phyloP scores from a whole-genome alignment of 2,888 invertebrate species.

The Gortyna flavago region DNA sequence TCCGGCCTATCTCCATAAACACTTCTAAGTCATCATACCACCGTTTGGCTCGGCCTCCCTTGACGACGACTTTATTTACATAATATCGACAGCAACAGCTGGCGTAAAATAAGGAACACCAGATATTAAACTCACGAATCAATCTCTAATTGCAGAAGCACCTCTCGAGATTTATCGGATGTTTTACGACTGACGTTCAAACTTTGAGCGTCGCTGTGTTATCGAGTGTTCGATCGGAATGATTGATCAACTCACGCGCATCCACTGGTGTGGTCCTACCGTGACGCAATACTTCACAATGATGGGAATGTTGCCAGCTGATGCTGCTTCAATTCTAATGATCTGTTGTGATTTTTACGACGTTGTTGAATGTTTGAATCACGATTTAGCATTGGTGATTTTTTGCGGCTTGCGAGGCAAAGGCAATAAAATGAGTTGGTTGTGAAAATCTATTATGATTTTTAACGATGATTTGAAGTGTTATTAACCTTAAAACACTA shows the following conservation, averaged over 20 bases:
- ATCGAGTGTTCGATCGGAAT: constrained; percentile 70
- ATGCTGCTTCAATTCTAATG: constrained; percentile 55
- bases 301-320: constrained; percentile 57
- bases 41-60: background rate
- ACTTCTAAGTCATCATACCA: background rate
- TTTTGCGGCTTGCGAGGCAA: background rate
- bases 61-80: background rate
- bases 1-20: background rate
- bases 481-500: background rate
- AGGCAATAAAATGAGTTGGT: constrained; percentile 1
- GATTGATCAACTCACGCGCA: constrained; percentile 74
- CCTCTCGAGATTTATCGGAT: constrained; percentile 20
- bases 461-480: background rate
- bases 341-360: constrained; percentile 47
- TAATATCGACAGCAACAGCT: background rate
- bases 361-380: constrained; percentile 27
- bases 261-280: constrained; percentile 70
- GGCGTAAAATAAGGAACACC: background rate
- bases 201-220: constrained; percentile 62
- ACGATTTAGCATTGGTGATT: constrained; percentile 27
- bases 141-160: constrained; percentile 28
- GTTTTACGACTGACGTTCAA: constrained; percentile 42
- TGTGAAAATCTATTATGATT: constrained; percentile 6
- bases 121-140: constrained; percentile 19
- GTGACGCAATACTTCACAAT: constrained; percentile 66